Evolutionary conservation across 2,888 invertebrate species (phyloP), one percentile per base, ranked within the genome.

Genomic region (Saturnia pavonia): DNA sequence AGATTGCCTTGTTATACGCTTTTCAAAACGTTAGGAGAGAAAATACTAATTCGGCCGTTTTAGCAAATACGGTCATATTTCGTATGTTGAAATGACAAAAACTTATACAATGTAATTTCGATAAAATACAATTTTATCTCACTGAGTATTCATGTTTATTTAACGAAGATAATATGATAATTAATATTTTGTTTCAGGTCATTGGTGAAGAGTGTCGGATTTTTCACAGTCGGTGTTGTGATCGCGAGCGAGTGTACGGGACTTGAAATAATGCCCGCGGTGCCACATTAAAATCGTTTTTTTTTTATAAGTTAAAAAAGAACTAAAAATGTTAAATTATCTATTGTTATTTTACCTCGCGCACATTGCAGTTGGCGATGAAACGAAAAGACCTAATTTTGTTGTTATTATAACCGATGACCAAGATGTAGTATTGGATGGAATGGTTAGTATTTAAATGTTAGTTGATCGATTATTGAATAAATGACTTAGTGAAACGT

Each of bases 361-460:
- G 69, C 80, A 83, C 57, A 74, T 75, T 70, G 78, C 76, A 71
- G 75, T 82, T 68, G 84, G 87, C 75, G 82, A 81, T 68, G 78
- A 79, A 57, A 74, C 73, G 43, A 82, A 75, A 67, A 86, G 82
- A 80, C 96, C 97, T 43, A 98, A 98, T 90, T 96, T 98, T 82
- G 94, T 98, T 67, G 83, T 98, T 57, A 94, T 98, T 77, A 82
- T 98, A 69, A 97, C 97, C 0, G 98, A 98, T 86, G 98, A 98
- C 90, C 97, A 98, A 88, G 98, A 98, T 93, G 91, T 95, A 4
- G 90, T 95, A n/a, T 89, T 98, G 68, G 96, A 96, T 85, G 96
- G 97, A 69, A 95, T 97, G 95, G 97, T 97, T 94, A 94, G 94
- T 94, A 83, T 60, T 25, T 60, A 60, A 71, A 76, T 75, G 67